A percentile compares a stretch with the other conserved stretches of the same genome.
Conservation (phyloP, 2,888 invertebrate genomes). For the Podotricha telesiphe region DNA sequence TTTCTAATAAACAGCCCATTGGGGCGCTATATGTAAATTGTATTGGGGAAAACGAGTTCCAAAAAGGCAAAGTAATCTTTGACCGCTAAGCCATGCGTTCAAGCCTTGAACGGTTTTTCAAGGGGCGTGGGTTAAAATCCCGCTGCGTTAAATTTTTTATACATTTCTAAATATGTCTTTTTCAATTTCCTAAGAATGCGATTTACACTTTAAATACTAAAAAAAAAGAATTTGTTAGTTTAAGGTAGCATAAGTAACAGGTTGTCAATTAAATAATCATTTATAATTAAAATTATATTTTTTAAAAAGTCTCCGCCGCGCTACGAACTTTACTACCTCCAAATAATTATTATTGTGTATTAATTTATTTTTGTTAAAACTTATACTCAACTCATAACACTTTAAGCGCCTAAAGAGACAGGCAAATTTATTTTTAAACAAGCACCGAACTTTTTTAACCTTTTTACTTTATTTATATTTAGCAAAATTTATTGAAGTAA, state of each 20-base stretch:
- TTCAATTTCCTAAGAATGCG: too few relatives aligned
- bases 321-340: too few relatives aligned
- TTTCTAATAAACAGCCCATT: constrained; percentile 4
- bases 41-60: not conserved
- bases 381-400: not conserved
- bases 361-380: constrained; percentile 1
- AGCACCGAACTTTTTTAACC: not conserved
- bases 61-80: constrained; percentile 10
- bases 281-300: not conserved
- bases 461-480: not conserved
- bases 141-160: too few relatives aligned
- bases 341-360: not conserved
- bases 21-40: constrained; percentile 5
- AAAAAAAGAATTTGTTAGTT: too few relatives aligned
- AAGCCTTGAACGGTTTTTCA: too few relatives aligned
- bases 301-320: too few relatives aligned
- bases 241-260: too few relatives aligned
- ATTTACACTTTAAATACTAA: too few relatives aligned
- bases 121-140: too few relatives aligned
- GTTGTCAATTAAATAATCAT: too few relatives aligned
- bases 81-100: too few relatives aligned
- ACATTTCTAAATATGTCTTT: too few relatives aligned
- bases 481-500: not conserved
- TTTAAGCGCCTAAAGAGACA: not conserved
- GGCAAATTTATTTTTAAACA: not conserved